Conservation (phyloP, 2,797 vertebrate genomes). For the Sylvilagus floridanus region DNA sequence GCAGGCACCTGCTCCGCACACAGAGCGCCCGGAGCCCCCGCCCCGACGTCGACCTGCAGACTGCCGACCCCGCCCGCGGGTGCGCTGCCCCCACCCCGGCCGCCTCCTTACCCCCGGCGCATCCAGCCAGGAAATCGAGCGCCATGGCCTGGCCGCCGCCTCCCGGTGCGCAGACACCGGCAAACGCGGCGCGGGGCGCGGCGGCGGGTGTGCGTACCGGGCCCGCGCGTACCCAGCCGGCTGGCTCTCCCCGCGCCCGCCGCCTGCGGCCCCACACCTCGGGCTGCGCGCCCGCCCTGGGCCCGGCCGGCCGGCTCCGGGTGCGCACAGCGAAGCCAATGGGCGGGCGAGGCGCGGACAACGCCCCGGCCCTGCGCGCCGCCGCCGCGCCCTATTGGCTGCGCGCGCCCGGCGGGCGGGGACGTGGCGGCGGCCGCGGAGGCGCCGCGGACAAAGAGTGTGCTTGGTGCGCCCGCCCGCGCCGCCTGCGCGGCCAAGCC, state of each 20-base stretch:
- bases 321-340: constrained; percentile 77
- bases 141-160: constrained; percentile 87
- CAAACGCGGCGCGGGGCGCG: neutral
- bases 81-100: neutral
- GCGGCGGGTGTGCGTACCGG: neutral
- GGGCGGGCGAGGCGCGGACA: constrained; percentile 76
- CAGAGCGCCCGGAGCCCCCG: neutral
- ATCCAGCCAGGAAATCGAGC: constrained; percentile 96
- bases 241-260: neutral
- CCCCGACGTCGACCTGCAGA: neutral
- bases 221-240: neutral
- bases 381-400: constrained; percentile 75
- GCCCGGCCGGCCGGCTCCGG: neutral
- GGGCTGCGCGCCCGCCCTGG: neutral
- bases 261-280: neutral
- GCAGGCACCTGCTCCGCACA: neutral
- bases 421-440: neutral
- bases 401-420: neutral
- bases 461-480: constrained; percentile 69
- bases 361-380: constrained; percentile 82
- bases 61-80: neutral
- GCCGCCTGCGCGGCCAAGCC: accelerated
- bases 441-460: constrained; percentile 52
- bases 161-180: neutral
- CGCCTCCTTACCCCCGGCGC: constrained; percentile 93